A percentile compares a stretch with the other conserved stretches of the same genome.
Conservation (phyloP, 2,113 vertebrate genomes). For the Blennius ocellaris region DNA sequence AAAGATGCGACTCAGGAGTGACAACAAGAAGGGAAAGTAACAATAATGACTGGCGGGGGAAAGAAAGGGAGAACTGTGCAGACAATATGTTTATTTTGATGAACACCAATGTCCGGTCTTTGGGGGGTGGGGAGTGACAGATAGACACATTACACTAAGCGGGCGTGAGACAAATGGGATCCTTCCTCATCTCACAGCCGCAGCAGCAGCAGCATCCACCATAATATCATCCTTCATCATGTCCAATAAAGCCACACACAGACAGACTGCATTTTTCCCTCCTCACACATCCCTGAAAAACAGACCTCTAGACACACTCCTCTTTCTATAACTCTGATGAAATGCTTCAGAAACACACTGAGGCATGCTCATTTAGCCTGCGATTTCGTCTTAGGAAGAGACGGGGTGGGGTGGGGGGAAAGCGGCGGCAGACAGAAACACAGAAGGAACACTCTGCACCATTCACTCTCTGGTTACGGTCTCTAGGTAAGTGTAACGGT, state of each 20-base stretch:
- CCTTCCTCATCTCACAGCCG: constrained; percentile 69
- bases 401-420: constrained; percentile 46
- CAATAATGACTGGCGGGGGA: constrained; percentile 37
- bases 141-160: constrained; percentile 76
- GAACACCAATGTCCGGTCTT: constrained; percentile 66
- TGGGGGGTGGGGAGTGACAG: constrained; percentile 65
- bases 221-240: constrained; percentile 81
- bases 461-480: constrained; percentile 72
- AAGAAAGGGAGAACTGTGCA: constrained; percentile 38
- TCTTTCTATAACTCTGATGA: constrained; percentile 70
- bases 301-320: constrained; percentile 61
- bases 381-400: constrained; percentile 56
- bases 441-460: constrained; percentile 53
- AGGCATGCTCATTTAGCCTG: constrained; percentile 70
- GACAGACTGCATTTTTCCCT: constrained; percentile 63
- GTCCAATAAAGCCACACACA: constrained; percentile 78
- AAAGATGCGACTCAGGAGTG: constrained; percentile 37
- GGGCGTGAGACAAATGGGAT: constrained; percentile 74
- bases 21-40: constrained; percentile 37
- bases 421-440: constrained; percentile 60
- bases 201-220: constrained; percentile 67
- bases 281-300: constrained; percentile 56
- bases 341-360: constrained; percentile 70
- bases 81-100: constrained; percentile 73
- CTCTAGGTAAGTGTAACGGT: constrained; percentile 78